phyloP scores from a whole-genome alignment of 30 jellyfish, hydroid and myxozoan species.

The Aurelia sp. region DNA sequence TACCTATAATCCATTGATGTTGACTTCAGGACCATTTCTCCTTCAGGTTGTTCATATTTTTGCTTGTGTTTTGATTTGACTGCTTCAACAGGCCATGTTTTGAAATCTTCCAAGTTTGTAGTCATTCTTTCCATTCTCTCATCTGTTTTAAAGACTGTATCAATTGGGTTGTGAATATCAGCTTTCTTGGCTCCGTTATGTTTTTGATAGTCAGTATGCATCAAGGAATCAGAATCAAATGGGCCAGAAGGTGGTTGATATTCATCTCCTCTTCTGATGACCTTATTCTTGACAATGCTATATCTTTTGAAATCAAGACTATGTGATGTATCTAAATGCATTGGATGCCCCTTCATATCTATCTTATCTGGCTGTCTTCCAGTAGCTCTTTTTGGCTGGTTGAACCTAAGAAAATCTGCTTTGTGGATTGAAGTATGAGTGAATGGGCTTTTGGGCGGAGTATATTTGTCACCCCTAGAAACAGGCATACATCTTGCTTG shows the following conservation, averaged over 20 bases:
- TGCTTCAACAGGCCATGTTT: conserved; percentile 57
- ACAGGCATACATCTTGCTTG: conserved; percentile 33
- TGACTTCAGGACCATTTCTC: conserved; percentile 55
- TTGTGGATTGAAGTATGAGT: conserved; percentile 53
- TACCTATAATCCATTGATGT: conserved; percentile 66
- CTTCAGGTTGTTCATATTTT: conserved; percentile 54
- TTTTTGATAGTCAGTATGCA: conserved; percentile 46
- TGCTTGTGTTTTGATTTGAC: conserved; percentile 34
- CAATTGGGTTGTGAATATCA: conserved; percentile 50
- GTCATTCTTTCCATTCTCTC: conserved; percentile 57
- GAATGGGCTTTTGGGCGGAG: conserved; percentile 78
- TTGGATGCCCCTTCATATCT: conserved; percentile 28
- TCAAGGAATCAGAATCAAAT: conserved; percentile 56
- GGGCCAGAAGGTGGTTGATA: conserved; percentile 67
- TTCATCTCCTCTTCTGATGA: conserved; percentile 41
- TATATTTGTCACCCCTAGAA: conserved; percentile 33
- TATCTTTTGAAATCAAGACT: conserved; percentile 45
- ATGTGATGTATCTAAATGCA: conserved; percentile 58
- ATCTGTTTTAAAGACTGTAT: conserved; percentile 59
- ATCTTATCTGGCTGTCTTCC: conserved; percentile 78
- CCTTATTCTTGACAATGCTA: conserved; percentile 10
- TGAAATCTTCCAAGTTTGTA: conserved; percentile 58
- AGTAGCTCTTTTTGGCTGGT: conserved; percentile 49
- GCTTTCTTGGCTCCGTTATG: conserved; percentile 53
- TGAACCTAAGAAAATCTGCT: conserved; percentile 64